Base-by-base conservation (phyloP, 2,113 vertebrate species). In the Atrichornis clamosus region DNA sequence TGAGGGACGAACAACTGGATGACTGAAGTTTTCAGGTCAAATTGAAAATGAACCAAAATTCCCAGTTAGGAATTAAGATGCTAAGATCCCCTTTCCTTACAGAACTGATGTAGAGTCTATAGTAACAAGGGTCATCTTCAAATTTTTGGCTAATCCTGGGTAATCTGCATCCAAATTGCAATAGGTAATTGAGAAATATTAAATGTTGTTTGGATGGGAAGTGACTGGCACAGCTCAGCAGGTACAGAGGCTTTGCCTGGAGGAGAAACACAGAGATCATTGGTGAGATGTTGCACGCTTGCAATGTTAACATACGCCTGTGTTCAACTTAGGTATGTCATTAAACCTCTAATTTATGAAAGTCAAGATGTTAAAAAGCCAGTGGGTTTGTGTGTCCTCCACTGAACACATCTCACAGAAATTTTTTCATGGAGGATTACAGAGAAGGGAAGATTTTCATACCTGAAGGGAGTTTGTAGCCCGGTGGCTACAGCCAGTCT, bases 401-500 rank as follows among this genome's bases (percentile, higher is more conserved):
- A 20, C 37, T 67, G 27, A 44, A 47, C 64, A 84, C 7, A 28
- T 44, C 20, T 55, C 15, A 15, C 11, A 52, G 20, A 68, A 84
- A 11, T 22, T 20, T 6, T 46, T 85, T 68, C 12, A 10, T 67
- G 26, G 53, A 67, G 35, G 41, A 47, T 20, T 44, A 16, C 35
- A 55, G 28, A 88, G 17, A 65, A 23, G 10, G 44, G 6, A 32
- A 58, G 15, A 42, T 69, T 75, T 84, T 58, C 30, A 11, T 68
- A 37, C 28, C 24, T 67, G 11, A 72, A 65, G 49, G 7, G 35
- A 72, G 7, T 9, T 30, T 60, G 23, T 44, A 78, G 46, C 1
- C 1, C 37, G 19, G 11, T 33, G 9, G 4, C 2, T 46, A 9
- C 58, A 60, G 35, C 47, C 3, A 1, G 4, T 26, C 9, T 59